These are phyloP conservation scores for Lacanobia wlatinum DNA, from an alignment of 2,888 invertebrate species.

Conservation along the genomic window DNA sequence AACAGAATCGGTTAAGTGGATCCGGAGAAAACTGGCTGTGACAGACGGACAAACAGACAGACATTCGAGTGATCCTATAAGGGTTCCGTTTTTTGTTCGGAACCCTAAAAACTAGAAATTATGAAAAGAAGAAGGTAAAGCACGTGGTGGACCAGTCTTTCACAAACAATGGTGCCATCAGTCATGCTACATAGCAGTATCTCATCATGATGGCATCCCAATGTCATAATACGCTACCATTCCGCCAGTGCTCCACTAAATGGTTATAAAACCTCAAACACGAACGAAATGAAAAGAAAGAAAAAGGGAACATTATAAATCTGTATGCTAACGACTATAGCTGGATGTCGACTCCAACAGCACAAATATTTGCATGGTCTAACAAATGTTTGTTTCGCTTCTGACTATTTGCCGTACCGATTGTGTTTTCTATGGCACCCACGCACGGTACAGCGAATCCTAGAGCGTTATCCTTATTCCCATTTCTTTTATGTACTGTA, in stretches of 20 bases:
- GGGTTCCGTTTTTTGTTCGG: too few species aligned
- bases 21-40: too few species aligned
- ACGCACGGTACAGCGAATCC: constrained; percentile 25
- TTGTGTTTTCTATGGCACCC: constrained; percentile 38
- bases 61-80: too few species aligned
- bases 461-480: constrained; percentile 4
- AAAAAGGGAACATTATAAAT: constrained; percentile 15
- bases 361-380: constrained; percentile 41
- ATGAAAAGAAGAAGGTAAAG: too few species aligned
- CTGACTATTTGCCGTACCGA: constrained; percentile 39
- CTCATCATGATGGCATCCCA: not conserved
- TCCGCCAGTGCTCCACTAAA: not conserved
- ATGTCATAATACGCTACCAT: not conserved
- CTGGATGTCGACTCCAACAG: constrained; percentile 15
- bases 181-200: too few species aligned
- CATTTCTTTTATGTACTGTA: not conserved
- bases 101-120: too few species aligned
- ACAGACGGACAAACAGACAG: too few species aligned
- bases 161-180: too few species aligned
- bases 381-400: constrained; percentile 44
- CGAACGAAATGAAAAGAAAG: not conserved
- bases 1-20: too few species aligned
- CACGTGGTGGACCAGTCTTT: too few species aligned
- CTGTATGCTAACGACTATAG: constrained; percentile 9
- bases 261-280: not conserved